Conservation (phyloP, 2,113 vertebrate species). For the Sigmodon hispidus region DNA sequence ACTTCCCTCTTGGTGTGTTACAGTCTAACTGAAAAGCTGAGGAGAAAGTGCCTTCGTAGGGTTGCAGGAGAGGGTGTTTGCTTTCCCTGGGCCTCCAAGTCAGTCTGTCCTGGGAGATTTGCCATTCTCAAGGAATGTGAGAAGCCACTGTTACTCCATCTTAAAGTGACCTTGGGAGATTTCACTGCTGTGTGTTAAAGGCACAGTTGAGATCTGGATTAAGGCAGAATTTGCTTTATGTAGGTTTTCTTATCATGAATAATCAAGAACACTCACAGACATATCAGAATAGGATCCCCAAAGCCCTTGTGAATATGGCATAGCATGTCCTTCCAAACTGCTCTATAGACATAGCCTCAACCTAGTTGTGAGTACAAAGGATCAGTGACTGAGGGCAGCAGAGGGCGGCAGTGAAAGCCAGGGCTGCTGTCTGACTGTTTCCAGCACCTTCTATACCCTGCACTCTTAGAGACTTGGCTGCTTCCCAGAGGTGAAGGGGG, state of each 20-base stretch:
- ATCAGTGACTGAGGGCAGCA: fast-evolving
- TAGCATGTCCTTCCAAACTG: neutral
- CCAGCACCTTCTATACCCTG: neutral
- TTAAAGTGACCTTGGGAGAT: constrained; percentile 32
- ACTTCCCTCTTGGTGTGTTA: neutral
- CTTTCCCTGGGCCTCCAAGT: neutral
- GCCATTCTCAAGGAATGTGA: constrained; percentile 50
- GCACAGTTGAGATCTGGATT: neutral
- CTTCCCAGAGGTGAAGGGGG: neutral
- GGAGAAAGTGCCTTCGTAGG: neutral
- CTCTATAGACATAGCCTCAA: neutral
- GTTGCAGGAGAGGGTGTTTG: too few species aligned
- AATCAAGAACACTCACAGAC: constrained; percentile 7
- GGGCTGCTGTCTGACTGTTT: neutral
- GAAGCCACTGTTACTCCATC: neutral
- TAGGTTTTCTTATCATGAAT: neutral
- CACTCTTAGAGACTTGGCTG: neutral
- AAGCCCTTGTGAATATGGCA: neutral
- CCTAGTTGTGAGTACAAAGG: neutral
- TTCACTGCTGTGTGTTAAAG: neutral
- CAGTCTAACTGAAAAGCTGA: neutral
- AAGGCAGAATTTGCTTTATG: neutral
- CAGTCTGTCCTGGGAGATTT: constrained; percentile 31
- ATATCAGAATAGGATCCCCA: neutral
- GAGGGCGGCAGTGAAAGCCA: neutral